Evolutionary conservation across 2,113 vertebrate genomes (phyloP).

Genomic region (Alouatta palliata): DNA sequence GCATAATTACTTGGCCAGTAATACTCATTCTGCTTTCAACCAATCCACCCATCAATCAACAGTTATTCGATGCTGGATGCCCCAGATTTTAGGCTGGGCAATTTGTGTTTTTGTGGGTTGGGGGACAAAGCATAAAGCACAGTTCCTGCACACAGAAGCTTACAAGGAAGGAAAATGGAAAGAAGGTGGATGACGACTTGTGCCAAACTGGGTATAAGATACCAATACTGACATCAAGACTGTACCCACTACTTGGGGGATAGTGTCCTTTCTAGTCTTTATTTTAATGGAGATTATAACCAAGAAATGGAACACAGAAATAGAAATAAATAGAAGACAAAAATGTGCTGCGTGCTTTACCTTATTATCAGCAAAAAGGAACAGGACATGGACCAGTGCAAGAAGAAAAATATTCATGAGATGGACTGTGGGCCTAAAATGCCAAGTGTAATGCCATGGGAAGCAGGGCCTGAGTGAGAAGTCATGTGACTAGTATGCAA

Average conservation of each 20-base stretch:
- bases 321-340: not conserved
- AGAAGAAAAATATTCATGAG: not conserved
- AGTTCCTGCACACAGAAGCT: not conserved
- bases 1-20: not conserved
- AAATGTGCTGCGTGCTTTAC: not conserved
- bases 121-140: not conserved
- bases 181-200: not conserved
- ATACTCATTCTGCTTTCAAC: slow-evolving; percentile 42
- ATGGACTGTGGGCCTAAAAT: not conserved
- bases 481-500: accelerated
- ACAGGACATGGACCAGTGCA: not conserved
- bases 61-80: not conserved
- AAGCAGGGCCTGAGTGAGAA: accelerated
- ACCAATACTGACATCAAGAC: not conserved
- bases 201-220: not conserved
- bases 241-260: not conserved
- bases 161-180: not conserved
- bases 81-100: not conserved
- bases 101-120: not conserved
- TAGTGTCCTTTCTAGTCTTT: not conserved
- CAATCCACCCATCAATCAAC: slow-evolving; percentile 7
- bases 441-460: accelerated
- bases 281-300: not conserved
- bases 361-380: not conserved
- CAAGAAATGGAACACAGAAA: not conserved